A percentile compares a stretch with the other conserved stretches of the same genome.
Evolutionary conservation across 2,888 invertebrate genomes (phyloP).

Genomic region (Ommatoiulus sabulosus): DNA sequence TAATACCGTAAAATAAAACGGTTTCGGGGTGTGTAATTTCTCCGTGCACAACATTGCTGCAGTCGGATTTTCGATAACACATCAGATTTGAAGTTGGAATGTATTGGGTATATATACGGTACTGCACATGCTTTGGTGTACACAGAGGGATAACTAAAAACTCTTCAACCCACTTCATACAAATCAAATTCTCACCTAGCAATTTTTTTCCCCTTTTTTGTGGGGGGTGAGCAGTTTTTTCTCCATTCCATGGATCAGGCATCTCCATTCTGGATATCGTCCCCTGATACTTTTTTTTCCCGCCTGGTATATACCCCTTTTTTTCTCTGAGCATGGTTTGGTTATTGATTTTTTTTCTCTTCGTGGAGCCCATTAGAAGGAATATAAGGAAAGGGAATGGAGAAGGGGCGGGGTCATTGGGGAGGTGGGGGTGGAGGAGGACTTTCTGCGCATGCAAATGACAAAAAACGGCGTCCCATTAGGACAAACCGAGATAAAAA

Average conservation of each 20-base stretch:
- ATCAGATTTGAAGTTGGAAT: no score
- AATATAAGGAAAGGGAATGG: background rate
- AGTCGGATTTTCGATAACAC: no score
- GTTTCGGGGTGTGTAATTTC: no score
- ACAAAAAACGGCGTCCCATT: slow-evolving; percentile 35
- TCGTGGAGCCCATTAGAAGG: slow-evolving; percentile 24
- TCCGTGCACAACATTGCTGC: no score
- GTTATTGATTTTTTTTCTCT: slow-evolving; percentile 33
- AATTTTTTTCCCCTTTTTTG: no score
- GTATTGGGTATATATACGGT: no score
- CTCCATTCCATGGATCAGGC: background rate
- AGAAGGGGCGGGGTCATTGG: slow-evolving; percentile 43
- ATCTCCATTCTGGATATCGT: background rate
- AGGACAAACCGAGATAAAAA: slow-evolving; percentile 38
- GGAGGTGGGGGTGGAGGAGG: background rate
- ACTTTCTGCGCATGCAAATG: slow-evolving; percentile 36
- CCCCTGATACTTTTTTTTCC: background rate
- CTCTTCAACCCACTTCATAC: no score
- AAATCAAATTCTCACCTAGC: no score
- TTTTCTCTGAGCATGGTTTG: slow-evolving; percentile 24
- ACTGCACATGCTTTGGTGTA: no score
- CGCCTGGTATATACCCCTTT: background rate
- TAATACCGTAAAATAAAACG: no score
- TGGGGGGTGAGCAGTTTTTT: no score
- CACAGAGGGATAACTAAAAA: no score